Evolutionary conservation across 2,888 invertebrate species (phyloP), one percentile per base, ranked within the genome.

Genomic region (Lamellibrachia columna): DNA sequence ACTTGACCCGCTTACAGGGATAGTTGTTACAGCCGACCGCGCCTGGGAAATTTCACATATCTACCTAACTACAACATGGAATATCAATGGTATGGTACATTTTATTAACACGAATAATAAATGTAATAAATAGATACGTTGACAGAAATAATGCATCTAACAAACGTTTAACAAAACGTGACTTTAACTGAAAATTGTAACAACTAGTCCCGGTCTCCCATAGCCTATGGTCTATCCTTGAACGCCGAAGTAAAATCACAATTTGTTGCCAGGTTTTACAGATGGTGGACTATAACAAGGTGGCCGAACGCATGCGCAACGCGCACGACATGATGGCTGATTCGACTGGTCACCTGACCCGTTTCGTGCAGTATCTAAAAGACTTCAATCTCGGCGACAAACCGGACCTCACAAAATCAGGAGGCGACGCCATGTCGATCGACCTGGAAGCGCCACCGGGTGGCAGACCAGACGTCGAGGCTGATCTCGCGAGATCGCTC

Each of bases 281-380:
- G 75, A 15, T n/a, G 22, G 75, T 75, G 15, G 75, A 75, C 75
- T 75, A 75, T 15, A 75, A 75, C 22, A 75, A 75, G 75, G 75
- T 75, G 75, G 75, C 75, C 75, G 75, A 75, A n/a, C 75, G 75
- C n/a, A 75, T 75, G 22, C 75, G 75, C 75, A 75, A 11, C 75
- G 75, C 75, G 75, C 75, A 75, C 75, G 75, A 75, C n/a, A 75
- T 75, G 75, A 75, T 75, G 75, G 75, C 75, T 6, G 75, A 75
- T 75, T 75, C 75, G 22, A 22, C 75, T 75, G 75, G 75, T 75
- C 75, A n/a, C 15, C 75, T 75, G 75, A 15, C 75, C 22, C 75
- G 75, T 22, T 75, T 75, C 75, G 75, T 75, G 75, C 75, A 75
- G 75, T 75, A 75, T 75, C 75, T 75, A 15, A 75, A 75, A 75